Base-by-base conservation (phyloP, 53 echinoderm and acorn worm genomes). In the Patiria pectinifera region DNA sequence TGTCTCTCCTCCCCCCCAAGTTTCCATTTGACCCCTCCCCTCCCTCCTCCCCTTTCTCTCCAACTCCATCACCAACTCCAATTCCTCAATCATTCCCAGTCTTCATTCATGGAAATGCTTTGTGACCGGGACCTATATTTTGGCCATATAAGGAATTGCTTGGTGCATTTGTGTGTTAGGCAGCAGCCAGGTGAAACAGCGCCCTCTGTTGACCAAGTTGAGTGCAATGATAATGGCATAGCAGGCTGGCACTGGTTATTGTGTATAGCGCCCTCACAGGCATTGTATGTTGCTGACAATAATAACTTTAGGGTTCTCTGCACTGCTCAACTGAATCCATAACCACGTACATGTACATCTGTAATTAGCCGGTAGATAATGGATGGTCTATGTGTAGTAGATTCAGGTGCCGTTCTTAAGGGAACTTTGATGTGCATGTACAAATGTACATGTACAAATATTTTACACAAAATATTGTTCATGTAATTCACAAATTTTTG, bases 171-270 rank as follows among this genome's bases (percentile, higher is more conserved):
- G 0, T 43, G 23, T 84, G 85, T 19, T 63, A 25, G 62, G 60
- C 62, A 77, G 45, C 61, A 77, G 87, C 26, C 87, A 11, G 43
- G 87, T 78, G 3, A 60, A 61, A 53, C 47, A 60, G 87, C 76
- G 78, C 87, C 87, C 87, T 87, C 87, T 78, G 14, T 78, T 87
- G 87, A 78, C 78, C 78, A 82, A 19, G 3, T 49, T n/a, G 74
- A 69, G 15, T 69, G 69, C 69, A 69, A 11, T 69, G 69, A 53
- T 53, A 53, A 53, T 53, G 53, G 53, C 6, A 53, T 8, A 53
- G 53, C 53, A 53, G 66, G 66, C 66, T 13, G 66, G 10, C 14
- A 66, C 19, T 16, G 66, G 66, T 76, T 26, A 46, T 19, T 58
- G 11, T 84, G 43, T 25, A 13, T 84, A 66, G 84, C 84, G 84